Percentiles rank a stretch among this genome's conserved stretches.
phyloP scores from a whole-genome alignment of 2,797 vertebrate species.

The Protonibea diacanthus region DNA sequence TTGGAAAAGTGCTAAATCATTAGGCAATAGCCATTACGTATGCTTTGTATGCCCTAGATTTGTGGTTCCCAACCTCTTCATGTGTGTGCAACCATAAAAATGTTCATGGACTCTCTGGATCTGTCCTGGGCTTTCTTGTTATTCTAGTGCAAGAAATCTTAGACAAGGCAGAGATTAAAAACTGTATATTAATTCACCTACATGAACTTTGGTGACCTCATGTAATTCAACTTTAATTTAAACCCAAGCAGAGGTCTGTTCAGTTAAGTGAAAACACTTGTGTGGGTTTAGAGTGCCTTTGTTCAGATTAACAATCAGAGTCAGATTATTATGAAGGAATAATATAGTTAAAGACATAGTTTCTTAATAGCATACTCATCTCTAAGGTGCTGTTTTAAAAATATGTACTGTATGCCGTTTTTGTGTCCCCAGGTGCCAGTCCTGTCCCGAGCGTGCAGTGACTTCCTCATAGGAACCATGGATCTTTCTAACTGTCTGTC shows the following conservation, averaged over 20 bases:
- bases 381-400: not conserved
- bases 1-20: not conserved
- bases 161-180: too few species aligned
- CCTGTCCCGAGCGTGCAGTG: slow-evolving; percentile 93
- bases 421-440: slow-evolving; percentile 88
- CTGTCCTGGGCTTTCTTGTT: not conserved
- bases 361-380: too few species aligned
- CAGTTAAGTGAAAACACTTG: not conserved
- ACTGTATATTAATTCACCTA: too few species aligned
- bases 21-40: not conserved
- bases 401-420: not conserved
- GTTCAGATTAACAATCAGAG: not conserved
- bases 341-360: too few species aligned
- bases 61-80: not conserved
- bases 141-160: too few species aligned
- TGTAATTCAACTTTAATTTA: not conserved
- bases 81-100: not conserved
- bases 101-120: not conserved
- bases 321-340: not conserved
- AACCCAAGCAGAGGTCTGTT: not conserved
- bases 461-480: slow-evolving; percentile 94
- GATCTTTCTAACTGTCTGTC: slow-evolving; percentile 93
- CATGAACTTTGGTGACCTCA: not conserved
- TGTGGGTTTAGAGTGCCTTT: not conserved
- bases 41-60: not conserved